Percentiles rank a stretch among this genome's conserved stretches.
Conservation (phyloP, 2,888 invertebrate species). For the Ophonus ardosiacus region DNA sequence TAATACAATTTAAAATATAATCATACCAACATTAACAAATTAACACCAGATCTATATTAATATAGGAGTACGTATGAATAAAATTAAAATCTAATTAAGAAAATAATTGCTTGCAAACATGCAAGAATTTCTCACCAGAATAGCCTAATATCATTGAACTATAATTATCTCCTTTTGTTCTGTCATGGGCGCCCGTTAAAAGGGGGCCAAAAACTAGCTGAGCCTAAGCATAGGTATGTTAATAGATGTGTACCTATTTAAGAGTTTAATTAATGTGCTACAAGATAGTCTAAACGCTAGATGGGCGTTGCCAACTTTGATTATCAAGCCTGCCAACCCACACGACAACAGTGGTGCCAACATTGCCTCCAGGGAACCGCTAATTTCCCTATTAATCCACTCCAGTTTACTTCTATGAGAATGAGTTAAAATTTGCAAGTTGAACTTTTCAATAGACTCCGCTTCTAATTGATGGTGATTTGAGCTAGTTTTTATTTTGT, state of each 20-base stretch:
- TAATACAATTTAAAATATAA: background rate
- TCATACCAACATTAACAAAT: constrained; percentile 51
- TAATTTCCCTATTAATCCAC: constrained; percentile 45
- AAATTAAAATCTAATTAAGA: constrained; percentile 59
- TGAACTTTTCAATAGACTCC: constrained; percentile 13
- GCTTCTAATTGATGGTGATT: constrained; percentile 40
- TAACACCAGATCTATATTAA: constrained; percentile 54
- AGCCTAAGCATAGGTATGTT: constrained; percentile 69
- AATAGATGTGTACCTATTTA: constrained; percentile 73
- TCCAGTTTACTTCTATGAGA: constrained; percentile 14
- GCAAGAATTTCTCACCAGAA: constrained; percentile 51
- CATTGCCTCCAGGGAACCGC: constrained; percentile 19
- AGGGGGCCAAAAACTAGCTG: background rate
- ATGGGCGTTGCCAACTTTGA: constrained; percentile 69
- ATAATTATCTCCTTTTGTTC: constrained; percentile 56
- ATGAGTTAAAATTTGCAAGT: constrained; percentile 29
- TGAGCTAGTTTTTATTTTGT: constrained; percentile 44
- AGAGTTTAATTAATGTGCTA: constrained; percentile 73
- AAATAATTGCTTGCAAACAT: constrained; percentile 51
- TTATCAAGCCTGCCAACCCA: constrained; percentile 59
- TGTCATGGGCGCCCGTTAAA: constrained; percentile 25
- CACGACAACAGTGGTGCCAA: constrained; percentile 47
- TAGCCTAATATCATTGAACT: constrained; percentile 60
- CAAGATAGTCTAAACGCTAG: constrained; percentile 71
- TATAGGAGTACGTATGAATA: constrained; percentile 47